Conservation (phyloP, 2,888 invertebrate species). For the Noctua fimbriata region DNA sequence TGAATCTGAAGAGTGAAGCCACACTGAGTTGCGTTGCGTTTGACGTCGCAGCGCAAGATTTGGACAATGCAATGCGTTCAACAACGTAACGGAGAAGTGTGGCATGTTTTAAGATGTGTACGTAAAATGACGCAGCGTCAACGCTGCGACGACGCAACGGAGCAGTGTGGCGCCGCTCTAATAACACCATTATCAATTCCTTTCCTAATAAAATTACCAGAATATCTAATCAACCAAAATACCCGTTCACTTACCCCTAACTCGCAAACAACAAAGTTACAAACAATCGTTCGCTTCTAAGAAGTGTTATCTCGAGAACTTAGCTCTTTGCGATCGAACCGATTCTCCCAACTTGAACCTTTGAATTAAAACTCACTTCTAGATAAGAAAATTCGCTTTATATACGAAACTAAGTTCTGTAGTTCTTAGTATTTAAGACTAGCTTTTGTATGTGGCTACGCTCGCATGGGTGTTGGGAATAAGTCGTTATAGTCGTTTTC, state of each 20-base stretch:
- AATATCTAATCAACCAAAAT: slow-evolving; percentile 28
- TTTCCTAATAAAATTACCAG: neutral
- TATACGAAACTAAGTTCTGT: slow-evolving; percentile 6
- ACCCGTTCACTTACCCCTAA: slow-evolving; percentile 11
- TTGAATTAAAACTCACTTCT: slow-evolving; percentile 49
- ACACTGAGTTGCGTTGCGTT: no score
- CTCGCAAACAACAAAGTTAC: slow-evolving; percentile 44
- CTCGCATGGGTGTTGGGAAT: neutral
- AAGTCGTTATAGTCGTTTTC: no score
- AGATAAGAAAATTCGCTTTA: slow-evolving; percentile 48
- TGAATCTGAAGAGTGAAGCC: no score
- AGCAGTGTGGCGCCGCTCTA: no score
- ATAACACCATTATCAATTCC: neutral
- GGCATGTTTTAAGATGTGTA: no score
- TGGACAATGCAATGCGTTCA: no score
- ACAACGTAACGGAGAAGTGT: no score
- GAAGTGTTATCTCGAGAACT: slow-evolving; percentile 53
- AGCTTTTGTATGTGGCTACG: neutral
- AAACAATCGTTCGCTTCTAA: slow-evolving; percentile 47
- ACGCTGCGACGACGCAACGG: no score
- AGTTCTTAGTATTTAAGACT: slow-evolving; percentile 21
- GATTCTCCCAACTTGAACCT: slow-evolving; percentile 41
- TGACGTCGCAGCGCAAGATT: no score
- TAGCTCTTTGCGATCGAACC: slow-evolving; percentile 41
- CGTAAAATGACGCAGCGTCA: no score